Base-by-base conservation (phyloP, 2,888 invertebrate species). In the Drosophila vallismaia region DNA sequence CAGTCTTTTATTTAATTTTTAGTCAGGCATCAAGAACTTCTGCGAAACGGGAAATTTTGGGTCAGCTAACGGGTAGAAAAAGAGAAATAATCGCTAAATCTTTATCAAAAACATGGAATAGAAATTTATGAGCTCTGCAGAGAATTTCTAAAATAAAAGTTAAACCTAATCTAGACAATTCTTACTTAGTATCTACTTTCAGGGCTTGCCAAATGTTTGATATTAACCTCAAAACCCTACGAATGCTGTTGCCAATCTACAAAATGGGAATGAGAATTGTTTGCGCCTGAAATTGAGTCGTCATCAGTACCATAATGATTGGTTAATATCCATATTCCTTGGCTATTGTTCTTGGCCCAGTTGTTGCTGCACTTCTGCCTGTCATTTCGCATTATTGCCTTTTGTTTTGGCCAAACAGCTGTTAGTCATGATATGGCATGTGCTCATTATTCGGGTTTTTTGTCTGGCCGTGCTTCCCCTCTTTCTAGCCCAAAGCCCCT, bases 381-480 rank as follows among this genome's bases (percentile, higher is more conserved):
- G 77, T 72, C 71, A 70, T 79, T 75, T 62, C 52, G 54, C 63
- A 66, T 75, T 68, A 69, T 58, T 53, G 71, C 79, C 66, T 77
- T 79, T 85, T 79, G 77, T 76, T 75, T 62, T 50, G 56, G 63
- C 66, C 63, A 71, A 86, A 86, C 83, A 86, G 86, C 86, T 79
- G 86, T 63, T 76, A 57, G 76, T 62, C 83, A 82, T 79, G 70
- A 81, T 51, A 77, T 62, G 45, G 40, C 62, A 55, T 31, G 50
- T 55, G 62, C 24, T 40, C 70, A 28, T 33, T 50, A 54, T 70
- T 54, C 56, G 36, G 38, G 55, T 50, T 31, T 38, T 60, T 42
- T 24, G 12, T 19, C 7, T 7, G 9, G 28, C 28, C 24, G 19
- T 19, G 1, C 24, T 0, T 3, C 10, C 14, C 26, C 44, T 31